phyloP scores from a whole-genome alignment of 2,113 vertebrate genomes.

The rabbit (Oryctolagus cuniculus) region mOryCun1.1 NC_091447.1:10982001-10982500 shows the following conservation, averaged over 20 bases:
- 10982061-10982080: conserved; percentile 73
- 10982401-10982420: not conserved
- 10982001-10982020: conserved; percentile 79
- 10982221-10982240: not conserved
- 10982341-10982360: conserved; percentile 13
- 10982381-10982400: not conserved
- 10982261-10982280: not conserved
- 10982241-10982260: conserved; percentile 2
- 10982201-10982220: not conserved
- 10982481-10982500: no score
- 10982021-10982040: conserved; percentile 78
- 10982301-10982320: not conserved
- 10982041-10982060: conserved; percentile 76
- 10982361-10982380: conserved; percentile 3
- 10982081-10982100: conserved; percentile 48
- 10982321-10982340: not conserved
- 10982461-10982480: no score
- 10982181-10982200: not conserved
- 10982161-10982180: not conserved
- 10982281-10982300: not conserved
- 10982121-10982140: not conserved
- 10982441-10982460: no score
- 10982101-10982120: not conserved
- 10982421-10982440: no score
- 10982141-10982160: not conserved